Conservation (phyloP, 2,113 vertebrate species). For the Otolemur garnettii region DNA sequence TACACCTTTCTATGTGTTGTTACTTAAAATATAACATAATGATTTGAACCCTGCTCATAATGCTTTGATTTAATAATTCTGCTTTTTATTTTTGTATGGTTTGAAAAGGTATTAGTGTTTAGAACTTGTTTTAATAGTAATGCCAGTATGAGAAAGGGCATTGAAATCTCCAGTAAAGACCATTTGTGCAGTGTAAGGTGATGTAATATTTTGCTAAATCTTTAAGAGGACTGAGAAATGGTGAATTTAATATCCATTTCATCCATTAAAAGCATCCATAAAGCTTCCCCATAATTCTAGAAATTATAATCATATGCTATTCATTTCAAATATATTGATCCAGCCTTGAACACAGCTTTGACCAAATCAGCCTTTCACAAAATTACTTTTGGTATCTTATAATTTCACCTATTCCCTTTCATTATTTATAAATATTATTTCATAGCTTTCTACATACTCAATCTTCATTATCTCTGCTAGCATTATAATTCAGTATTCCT, state of each 20-base stretch:
- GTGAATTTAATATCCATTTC: neutral
- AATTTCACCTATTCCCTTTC: neutral
- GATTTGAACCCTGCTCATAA: neutral
- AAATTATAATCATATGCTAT: neutral
- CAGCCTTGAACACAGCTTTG: conserved; percentile 32
- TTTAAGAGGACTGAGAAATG: conserved; percentile 40
- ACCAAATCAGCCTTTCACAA: conserved; percentile 24
- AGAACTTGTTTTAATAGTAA: neutral
- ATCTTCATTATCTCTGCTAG: neutral
- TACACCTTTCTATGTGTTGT: neutral
- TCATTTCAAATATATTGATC: conserved; percentile 24
- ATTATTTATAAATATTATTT: conserved; percentile 42
- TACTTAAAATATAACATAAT: conserved; percentile 11
- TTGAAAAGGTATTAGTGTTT: conserved; percentile 16
- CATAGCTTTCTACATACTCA: neutral
- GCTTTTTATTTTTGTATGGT: conserved; percentile 56
- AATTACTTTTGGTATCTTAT: conserved; percentile 25
- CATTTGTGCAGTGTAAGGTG: neutral
- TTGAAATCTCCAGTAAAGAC: neutral
- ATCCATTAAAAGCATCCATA: neutral
- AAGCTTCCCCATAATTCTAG: conserved; percentile 19
- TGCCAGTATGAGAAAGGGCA: conserved; percentile 24
- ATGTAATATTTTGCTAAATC: conserved; percentile 41
- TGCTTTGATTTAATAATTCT: conserved; percentile 15
- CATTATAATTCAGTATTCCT: conserved; percentile 29